A percentile compares a stretch with the other conserved stretches of the same genome.
Evolutionary conservation across 2,113 vertebrate genomes (phyloP).

Genomic region (Cottus gobio): DNA sequence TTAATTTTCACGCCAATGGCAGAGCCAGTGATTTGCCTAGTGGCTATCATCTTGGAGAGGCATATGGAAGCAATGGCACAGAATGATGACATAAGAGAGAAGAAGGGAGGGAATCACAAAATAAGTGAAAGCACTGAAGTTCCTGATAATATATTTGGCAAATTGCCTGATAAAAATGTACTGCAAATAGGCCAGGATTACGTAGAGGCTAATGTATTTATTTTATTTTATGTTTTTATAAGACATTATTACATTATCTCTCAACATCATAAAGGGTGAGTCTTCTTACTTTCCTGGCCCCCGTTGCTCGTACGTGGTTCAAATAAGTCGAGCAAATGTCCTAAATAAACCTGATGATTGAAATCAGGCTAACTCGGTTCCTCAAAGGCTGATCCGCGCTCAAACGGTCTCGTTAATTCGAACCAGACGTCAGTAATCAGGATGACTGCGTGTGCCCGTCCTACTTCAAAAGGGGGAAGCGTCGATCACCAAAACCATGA

Average conservation of each 20-base stretch:
- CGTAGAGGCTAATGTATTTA: not conserved
- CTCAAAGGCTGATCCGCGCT: too few relatives aligned
- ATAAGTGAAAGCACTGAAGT: not conserved
- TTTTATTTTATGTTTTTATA: not conserved
- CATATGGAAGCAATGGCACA: constrained; percentile 31
- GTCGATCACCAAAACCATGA: too few relatives aligned
- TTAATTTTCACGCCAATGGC: constrained; percentile 32
- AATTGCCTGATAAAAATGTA: not conserved
- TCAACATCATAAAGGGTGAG: not conserved
- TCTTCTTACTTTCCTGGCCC: not conserved
- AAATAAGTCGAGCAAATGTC: too few relatives aligned
- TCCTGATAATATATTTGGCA: not conserved
- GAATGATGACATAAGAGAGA: constrained; percentile 5
- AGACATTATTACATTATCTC: not conserved
- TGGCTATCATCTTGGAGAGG: constrained; percentile 32
- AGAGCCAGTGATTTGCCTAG: constrained; percentile 36
- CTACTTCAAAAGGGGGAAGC: too few relatives aligned
- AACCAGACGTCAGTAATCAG: too few relatives aligned
- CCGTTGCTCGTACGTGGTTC: too few relatives aligned
- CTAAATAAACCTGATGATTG: too few relatives aligned
- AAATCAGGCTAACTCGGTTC: too few relatives aligned
- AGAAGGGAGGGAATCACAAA: not conserved
- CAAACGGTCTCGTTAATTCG: too few relatives aligned
- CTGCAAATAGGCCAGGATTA: not conserved
- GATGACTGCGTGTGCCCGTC: too few relatives aligned